Base-by-base conservation (phyloP, 2,113 vertebrate genomes). In the Rhizomys pruinosus region DNA sequence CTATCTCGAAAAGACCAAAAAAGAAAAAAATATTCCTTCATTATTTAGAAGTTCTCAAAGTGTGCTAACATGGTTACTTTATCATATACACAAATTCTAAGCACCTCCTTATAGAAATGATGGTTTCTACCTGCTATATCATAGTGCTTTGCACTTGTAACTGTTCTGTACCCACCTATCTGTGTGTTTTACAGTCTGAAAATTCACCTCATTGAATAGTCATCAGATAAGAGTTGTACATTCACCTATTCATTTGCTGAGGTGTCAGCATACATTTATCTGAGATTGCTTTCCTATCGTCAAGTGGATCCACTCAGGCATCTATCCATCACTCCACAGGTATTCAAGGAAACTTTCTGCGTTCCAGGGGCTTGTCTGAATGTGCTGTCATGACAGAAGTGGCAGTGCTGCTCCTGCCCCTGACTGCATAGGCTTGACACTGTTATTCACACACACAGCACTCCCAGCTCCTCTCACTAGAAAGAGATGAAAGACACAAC, bases 1-100 rank as follows among this genome's bases (percentile, higher is more conserved):
- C n/a, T n/a, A n/a, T n/a, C n/a, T n/a, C n/a, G n/a, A n/a, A n/a
- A n/a, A n/a, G n/a, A n/a, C n/a, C n/a, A n/a, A n/a, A n/a, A 59
- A 89, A 87, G 37, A 20, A 13, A 27, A 89, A 87, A 79, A 92
- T 44, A 42, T 66, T 57, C 39, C n/a, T 81, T 81, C 76, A 59
- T 82, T 80, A 66, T 59, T n/a, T 73, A n/a, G 23, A 92, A 84
- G 74, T 66, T 27, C n/a, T 42, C 39, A 72, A 80, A 82, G 19
- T 42, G 19, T 66, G 61, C 59, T 69, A n/a, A 84, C 16, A 85
- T 8, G 7, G 17, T n/a, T 39, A 32, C 7, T 91, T 85, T 16
- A 22, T 10, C 15, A 22, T 1, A 64, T 44, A 11, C 86, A 92
- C 44, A 77, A 91, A 84, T 32, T 87, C 64, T 68, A 42, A 72